These are phyloP conservation scores for Rhagonycha fulva DNA, from an alignment of 2,888 invertebrate species.

Conservation along the genomic window DNA sequence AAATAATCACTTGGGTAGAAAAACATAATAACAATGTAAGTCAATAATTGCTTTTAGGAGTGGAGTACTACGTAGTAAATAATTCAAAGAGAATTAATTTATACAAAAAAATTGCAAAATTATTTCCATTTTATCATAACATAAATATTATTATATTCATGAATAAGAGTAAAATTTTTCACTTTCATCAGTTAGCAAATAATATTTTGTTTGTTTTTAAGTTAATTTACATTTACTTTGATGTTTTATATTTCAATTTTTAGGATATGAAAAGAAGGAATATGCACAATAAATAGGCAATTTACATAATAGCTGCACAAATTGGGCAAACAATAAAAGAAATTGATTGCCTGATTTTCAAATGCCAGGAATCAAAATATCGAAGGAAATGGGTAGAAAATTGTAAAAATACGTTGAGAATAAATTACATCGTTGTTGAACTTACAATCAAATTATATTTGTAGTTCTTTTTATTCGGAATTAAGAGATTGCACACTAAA, in stretches of 20 bases:
- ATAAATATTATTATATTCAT: too few relatives aligned
- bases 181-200: neutral
- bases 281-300: neutral
- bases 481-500: too few relatives aligned
- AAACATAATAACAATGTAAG: neutral
- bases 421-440: too few relatives aligned
- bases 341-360: neutral
- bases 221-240: neutral
- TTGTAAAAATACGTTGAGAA: too few relatives aligned
- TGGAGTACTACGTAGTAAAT: neutral
- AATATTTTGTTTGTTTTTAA: neutral
- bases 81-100: neutral
- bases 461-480: too few relatives aligned
- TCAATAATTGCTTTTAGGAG: neutral
- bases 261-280: neutral
- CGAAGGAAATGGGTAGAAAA: neutral
- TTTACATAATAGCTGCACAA: neutral
- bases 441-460: too few relatives aligned
- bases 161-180: neutral
- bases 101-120: neutral
- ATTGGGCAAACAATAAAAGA: neutral
- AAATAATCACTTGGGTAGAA: neutral
- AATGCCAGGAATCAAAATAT: neutral
- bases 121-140: neutral
- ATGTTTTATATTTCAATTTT: neutral